These are phyloP conservation scores for Eurytoma californica DNA, from an alignment of 2,888 invertebrate species.

Conservation along the genomic window DNA sequence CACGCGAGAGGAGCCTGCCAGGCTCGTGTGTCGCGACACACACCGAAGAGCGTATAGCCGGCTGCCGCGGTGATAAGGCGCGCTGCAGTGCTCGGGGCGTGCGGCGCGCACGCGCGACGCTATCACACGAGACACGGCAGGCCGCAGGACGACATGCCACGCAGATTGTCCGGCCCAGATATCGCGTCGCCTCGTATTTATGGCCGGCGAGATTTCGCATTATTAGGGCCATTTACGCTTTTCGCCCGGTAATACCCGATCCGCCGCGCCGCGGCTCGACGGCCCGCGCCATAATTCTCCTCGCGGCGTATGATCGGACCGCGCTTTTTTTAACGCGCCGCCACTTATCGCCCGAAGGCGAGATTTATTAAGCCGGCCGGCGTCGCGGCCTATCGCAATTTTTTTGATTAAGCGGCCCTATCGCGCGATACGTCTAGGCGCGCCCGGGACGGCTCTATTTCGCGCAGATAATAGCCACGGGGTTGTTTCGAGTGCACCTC, in stretches of 20 bases:
- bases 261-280: conserved; percentile 42
- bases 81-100: conserved; percentile 56
- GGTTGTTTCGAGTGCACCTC: background rate
- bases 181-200: conserved; percentile 72
- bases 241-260: conserved; percentile 69
- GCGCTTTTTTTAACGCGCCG: conserved; percentile 4
- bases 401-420: conserved; percentile 33
- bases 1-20: too few relatives aligned
- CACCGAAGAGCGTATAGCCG: conserved; percentile 66
- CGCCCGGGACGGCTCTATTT: background rate
- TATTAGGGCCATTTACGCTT: conserved; percentile 74
- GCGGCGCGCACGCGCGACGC: conserved; percentile 57
- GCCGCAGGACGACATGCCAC: conserved; percentile 39
- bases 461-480: background rate
- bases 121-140: conserved; percentile 72
- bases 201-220: conserved; percentile 73
- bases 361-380: conserved; percentile 42
- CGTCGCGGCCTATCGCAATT: background rate
- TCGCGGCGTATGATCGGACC: conserved; percentile 19
- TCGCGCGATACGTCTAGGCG: conserved; percentile 28
- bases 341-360: conserved; percentile 38
- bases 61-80: conserved; percentile 64
- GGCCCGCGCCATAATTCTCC: conserved; percentile 47
- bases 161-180: conserved; percentile 69
- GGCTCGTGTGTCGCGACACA: background rate